Percentiles rank a stretch among this genome's conserved stretches.
Evolutionary conservation across 1,140 invertebrate genomes (phyloP).

Genomic region (Papilio machaon): DNA sequence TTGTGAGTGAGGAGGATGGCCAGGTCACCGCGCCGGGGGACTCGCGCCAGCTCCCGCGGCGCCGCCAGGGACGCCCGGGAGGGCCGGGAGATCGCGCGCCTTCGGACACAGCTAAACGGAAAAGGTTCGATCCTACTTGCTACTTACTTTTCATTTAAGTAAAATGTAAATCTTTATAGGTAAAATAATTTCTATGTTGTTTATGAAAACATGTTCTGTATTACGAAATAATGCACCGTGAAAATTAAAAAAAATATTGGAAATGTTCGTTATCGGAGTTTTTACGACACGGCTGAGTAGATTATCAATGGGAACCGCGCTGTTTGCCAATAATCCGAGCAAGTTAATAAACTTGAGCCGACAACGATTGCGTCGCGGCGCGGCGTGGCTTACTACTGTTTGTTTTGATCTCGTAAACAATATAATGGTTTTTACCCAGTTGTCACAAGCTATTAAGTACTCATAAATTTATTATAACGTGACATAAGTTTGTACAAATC

Average conservation of each 20-base stretch:
- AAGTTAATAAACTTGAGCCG: not conserved
- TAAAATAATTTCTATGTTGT: not conserved
- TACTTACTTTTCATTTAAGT: not conserved
- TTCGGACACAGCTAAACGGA: constrained; percentile 66
- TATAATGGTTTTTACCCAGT: not conserved
- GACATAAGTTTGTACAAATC: not conserved
- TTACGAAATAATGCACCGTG: not conserved
- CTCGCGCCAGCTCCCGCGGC: constrained; percentile 57
- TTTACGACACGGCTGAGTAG: not conserved
- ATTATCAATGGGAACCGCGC: not conserved
- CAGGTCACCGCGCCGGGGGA: constrained; percentile 65
- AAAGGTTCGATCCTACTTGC: constrained; percentile 58
- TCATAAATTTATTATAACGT: not conserved
- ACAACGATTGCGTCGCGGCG: not conserved
- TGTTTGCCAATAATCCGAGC: constrained; percentile 5
- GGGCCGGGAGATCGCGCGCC: constrained; percentile 62
- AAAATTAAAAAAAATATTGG: not conserved
- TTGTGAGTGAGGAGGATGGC: constrained; percentile 61
- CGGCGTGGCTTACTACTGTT: not conserved
- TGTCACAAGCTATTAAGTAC: not conserved
- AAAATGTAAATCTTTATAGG: not conserved
- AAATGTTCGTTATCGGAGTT: constrained; percentile 21
- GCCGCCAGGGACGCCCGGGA: constrained; percentile 57
- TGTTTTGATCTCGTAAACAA: not conserved
- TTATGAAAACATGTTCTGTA: not conserved